Base-by-base conservation (phyloP, 1,140 invertebrate genomes). In the Semibalanus balanoides region DNA sequence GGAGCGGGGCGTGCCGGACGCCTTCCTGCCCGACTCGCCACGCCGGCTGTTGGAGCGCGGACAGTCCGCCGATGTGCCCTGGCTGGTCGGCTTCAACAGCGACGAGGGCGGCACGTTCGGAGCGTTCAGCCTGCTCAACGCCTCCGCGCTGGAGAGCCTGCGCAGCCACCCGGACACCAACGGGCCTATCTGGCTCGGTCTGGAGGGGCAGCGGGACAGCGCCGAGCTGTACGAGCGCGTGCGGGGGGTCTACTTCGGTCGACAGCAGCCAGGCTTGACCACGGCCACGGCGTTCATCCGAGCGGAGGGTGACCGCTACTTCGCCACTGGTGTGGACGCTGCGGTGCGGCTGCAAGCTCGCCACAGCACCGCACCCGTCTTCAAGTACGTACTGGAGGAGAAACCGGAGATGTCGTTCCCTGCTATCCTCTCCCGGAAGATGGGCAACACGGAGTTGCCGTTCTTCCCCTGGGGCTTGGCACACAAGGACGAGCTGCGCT, bases 11-110 rank as follows among this genome's bases (percentile, higher is more conserved):
- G 28, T 77, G 17, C 79, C 79, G 74, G 73, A 78, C 76, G 76
- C 64, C 51, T 82, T 84, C 76, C 79, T 84, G 27, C 70, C 75
- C 25, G 80, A 82, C 69, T 79, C 81, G 74, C 84, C 84, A 0
- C 78, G 82, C 31, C 73, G 40, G 29, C 77, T 83, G 43, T 80
- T 84, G 76, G 74, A 76, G 29, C 27, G 79, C 31, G 82, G 82
- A 22, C 40, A 79, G 29, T 81, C 82, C 73, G 78, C 79, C 64
- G 77, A 79, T 40, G 82, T 84, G 31, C 83, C 83, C 22, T 80
- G 83, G 35, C 76, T 84, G 14, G 79, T 81, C 30, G 81, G 82
- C 17, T 78, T 83, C 30, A 83, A 83, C 17, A 79, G 77, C 74
- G 81, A 83, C 75, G 82, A 83, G 77, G 83, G 79, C 25, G 74